phyloP scores from a whole-genome alignment of 2,113 vertebrate species.

The Gymnorhina tibicen region DNA sequence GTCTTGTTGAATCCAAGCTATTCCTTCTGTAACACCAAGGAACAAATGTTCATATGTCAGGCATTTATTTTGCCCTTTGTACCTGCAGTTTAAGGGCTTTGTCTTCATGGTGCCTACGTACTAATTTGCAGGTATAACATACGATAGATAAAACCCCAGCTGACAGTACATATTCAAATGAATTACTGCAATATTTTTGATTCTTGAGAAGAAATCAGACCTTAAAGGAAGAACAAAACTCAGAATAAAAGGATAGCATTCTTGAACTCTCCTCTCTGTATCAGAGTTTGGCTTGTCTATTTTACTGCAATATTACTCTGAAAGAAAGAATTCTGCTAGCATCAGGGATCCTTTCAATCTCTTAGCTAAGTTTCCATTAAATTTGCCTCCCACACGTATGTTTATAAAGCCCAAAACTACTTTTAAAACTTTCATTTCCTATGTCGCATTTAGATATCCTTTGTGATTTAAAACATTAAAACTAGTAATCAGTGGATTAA shows the following conservation, averaged over 20 bases:
- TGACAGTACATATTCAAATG: not conserved
- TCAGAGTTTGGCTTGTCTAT: conserved; percentile 19
- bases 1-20: not conserved
- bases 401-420: conserved; percentile 50
- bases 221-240: not conserved
- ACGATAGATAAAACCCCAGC: not conserved
- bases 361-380: conserved; percentile 30
- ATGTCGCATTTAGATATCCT: not conserved
- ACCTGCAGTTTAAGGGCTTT: not conserved
- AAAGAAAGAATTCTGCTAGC: conserved; percentile 45
- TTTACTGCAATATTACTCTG: not conserved
- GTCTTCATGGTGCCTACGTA: not conserved
- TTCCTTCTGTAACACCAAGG: not conserved
- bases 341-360: conserved; percentile 20
- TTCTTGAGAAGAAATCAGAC: not conserved
- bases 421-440: conserved; percentile 56
- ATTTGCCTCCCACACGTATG: conserved; percentile 19
- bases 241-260: not conserved
- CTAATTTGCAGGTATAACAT: not conserved
- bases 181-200: not conserved
- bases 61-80: not conserved
- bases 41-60: not conserved
- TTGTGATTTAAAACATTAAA: conserved; percentile 6
- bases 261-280: not conserved
- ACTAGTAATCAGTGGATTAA: conserved; percentile 47